These are phyloP conservation scores for Arizona elegans DNA, from an alignment of 2,113 vertebrate species.

Conservation along the genomic window DNA sequence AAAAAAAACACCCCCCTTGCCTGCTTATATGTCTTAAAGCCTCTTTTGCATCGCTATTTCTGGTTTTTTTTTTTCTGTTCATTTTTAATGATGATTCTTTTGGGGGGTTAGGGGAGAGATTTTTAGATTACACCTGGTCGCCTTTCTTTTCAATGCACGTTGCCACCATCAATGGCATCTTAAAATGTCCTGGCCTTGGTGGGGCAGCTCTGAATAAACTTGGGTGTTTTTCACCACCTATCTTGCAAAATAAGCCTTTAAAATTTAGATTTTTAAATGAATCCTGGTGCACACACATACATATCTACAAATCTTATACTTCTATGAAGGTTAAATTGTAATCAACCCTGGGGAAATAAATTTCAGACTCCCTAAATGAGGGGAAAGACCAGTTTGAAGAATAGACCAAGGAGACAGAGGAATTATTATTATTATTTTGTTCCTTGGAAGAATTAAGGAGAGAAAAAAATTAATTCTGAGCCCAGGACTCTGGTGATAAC, in stretches of 20 bases:
- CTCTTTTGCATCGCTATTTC: slow-evolving; percentile 65
- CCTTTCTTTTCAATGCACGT: slow-evolving; percentile 18
- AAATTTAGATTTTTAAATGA: not conserved
- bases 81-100: slow-evolving; percentile 68
- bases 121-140: slow-evolving; percentile 80
- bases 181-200: not conserved
- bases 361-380: not conserved
- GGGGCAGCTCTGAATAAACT: not conserved
- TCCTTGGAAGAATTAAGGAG: slow-evolving; percentile 39
- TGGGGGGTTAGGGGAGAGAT: slow-evolving; percentile 53
- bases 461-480: not conserved
- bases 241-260: not conserved
- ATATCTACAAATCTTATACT: not conserved
- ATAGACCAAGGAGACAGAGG: slow-evolving; percentile 37
- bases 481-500: not conserved
- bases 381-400: not conserved
- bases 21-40: slow-evolving; percentile 70
- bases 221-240: not conserved
- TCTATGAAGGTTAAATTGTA: not conserved
- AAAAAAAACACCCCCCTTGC: slow-evolving; percentile 40
- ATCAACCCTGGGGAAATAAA: not conserved
- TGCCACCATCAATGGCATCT: not conserved
- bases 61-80: slow-evolving; percentile 44
- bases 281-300: no score
- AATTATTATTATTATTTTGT: slow-evolving; percentile 4